Evolutionary conservation across 2,888 invertebrate species (phyloP), one percentile per base, ranked within the genome.

Genomic region (Odiellus spinosus): DNA sequence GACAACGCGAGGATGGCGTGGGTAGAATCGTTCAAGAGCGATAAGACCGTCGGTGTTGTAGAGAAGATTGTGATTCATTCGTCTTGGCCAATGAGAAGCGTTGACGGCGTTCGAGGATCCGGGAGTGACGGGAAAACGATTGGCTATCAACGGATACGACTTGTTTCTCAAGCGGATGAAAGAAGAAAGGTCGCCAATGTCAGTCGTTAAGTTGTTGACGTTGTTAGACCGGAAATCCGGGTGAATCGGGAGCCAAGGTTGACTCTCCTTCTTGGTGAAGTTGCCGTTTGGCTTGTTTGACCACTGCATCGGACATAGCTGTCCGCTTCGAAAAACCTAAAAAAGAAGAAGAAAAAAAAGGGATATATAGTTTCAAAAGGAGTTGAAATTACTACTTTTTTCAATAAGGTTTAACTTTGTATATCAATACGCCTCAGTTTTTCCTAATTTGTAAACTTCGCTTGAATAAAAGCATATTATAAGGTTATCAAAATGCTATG

Each of bases 261-360:
- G 63, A 3, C 75, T 67, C 15, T 68, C 69, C 14, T 67, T 62
- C 32, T 67, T 66, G 1, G 72, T 68, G 53, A 73, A 73, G 51
- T 55, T 55, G 6, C 44, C 48, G 20, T 49, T 39, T 57, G 12
- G 64, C 57, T 26, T 32, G 10, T 44, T 42, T 21, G 52, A 51
- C 75, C 80, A 83, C 15, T 71, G 67, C 82, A 83, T 83, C 26
- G 76, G 75, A 0, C 75, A 71, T 44, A 82, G 65, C 60, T 82
- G 80, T 56, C 78, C 76, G 12, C 79, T 63, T 59, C 78, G 74
- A 12, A 58, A 52, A 5, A 66, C 50, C 50, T 51, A 26, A 12
- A 39, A 44, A 41, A 34, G 19, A 12, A 19, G 17, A 11, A 42
- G 12, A 18, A 3, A 17, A 2, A 11, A 8, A 2, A 40, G 19